A percentile compares a stretch with the other conserved stretches of the same genome.
phyloP scores from a whole-genome alignment of 2,797 vertebrate species.

The Scomberomorus guttatus region DNA sequence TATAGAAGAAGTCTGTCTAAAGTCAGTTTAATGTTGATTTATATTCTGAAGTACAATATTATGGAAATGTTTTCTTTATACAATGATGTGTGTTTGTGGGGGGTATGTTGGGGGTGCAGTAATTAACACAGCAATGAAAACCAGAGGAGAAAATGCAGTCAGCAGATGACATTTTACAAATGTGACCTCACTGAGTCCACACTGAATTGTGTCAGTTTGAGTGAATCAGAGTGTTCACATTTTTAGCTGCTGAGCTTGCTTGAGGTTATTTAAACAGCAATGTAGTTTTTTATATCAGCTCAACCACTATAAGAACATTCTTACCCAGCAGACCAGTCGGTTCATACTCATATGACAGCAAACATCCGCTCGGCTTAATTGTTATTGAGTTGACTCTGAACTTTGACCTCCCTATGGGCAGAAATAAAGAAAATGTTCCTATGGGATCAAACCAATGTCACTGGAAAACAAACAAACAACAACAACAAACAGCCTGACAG shows the following conservation, averaged over 20 bases:
- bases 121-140: conserved; percentile 1
- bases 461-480: neutral
- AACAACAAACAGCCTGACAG: neutral
- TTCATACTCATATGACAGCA: conserved; percentile 50
- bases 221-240: neutral
- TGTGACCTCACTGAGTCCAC: conserved; percentile 3
- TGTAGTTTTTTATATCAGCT: conserved; percentile 5
- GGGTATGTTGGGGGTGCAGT: too few species aligned
- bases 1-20: too few species aligned
- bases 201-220: neutral
- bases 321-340: conserved; percentile 17
- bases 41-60: too few species aligned
- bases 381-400: conserved; percentile 50
- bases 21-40: too few species aligned
- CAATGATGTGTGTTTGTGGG: too few species aligned
- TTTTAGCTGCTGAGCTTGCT: conserved; percentile 19
- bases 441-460: neutral
- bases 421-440: conserved; percentile 8
- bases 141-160: neutral
- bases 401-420: conserved; percentile 43
- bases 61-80: too few species aligned
- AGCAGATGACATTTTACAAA: conserved; percentile 10
- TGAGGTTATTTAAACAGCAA: conserved; percentile 11
- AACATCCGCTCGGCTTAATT: conserved; percentile 44
- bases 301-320: neutral